Base-by-base conservation (phyloP, 2,888 invertebrate genomes). In the Callyntrura sp. region DNA sequence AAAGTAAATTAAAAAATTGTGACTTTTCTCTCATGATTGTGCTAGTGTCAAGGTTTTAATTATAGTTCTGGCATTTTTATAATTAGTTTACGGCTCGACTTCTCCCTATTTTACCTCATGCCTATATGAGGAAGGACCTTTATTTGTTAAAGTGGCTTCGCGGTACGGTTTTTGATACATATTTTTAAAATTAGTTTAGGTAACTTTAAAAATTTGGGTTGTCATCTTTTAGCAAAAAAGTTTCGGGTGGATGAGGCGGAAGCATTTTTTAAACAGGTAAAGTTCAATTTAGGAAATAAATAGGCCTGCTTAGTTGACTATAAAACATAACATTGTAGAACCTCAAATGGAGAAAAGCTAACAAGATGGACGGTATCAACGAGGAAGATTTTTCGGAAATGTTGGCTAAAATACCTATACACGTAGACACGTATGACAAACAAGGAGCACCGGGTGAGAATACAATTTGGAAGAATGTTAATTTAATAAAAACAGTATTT, bases 111-210 rank as follows among this genome's bases (percentile, higher is more conserved):
- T n/a, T 60, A 51, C 51, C 51, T 51, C 51, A 51, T 9, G 12
- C 12, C 1, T 51, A 51, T 14, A 85, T 85, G 85, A 60, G 62
- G 62, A 17, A 76, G 2, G 85, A 85, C 12, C 9, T 78, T 9
- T 85, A 78, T 17, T 20, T 85, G 2, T 65, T 85, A n/a, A 51
- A 25, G 2, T 85, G 78, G 78, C 60, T 85, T n/a, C 17, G 78
- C 11, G 78, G 82, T 83, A 65, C 17, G 23, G 20, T 9, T 1
- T 14, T 51, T 2, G 14, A 14, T 14, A 51, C 3, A 51, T 14
- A 1, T 11, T 51, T 73, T 48, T 12, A 12, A n/a, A n/a, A n/a
- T n/a, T n/a, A n/a, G n/a, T n/a, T n/a, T n/a, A n/a, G n/a, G n/a
- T n/a, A n/a, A n/a, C n/a, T n/a, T n/a, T n/a, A n/a, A n/a, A n/a